Base-by-base conservation (phyloP, 2,113 vertebrate species). In the Xerus inauris region DNA sequence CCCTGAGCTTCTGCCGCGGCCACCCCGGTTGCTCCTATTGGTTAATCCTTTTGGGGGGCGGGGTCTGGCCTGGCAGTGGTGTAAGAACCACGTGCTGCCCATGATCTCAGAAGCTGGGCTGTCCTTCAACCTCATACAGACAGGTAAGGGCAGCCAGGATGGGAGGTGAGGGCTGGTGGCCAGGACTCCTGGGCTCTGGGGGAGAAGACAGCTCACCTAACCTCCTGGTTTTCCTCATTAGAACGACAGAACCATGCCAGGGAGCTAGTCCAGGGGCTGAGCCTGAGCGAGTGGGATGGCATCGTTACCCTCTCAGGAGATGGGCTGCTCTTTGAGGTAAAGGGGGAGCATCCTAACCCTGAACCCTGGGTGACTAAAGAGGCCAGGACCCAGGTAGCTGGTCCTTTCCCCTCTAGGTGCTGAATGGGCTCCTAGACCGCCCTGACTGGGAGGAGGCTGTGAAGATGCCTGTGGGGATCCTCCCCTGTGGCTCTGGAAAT, bases 101-200 rank as follows among this genome's bases (percentile, higher is more conserved):
- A 99, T 99, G 98, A 99, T 99, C 91, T 98, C 99, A 0, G 99
- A 99, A 96, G 99, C 99, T 0, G 99, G 99, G 95, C 99, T 99
- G 96, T 99, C 99, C 98, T 99, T 99, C 98, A 99, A 99, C 98
- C 99, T 99, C 96, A 99, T 99, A 97, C 99, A 99, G 97, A 99
- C 99, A 97, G 99, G 99, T 99, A 81, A 96, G 89, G 59, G 32
- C 0, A 2, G 40, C 11, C 14, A 11, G 71, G 47, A 10, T 12
- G 17, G 22, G 35, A 35, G 8, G 6, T 14, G 11, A n/a, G 16
- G 47, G 4, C 28, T 19, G 16, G 16, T 8, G 26, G 16, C 11
- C 1, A 5, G 75, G 54, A 42, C 17, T 62, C 35, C 3, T 1
- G 40, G 38, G 45, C 30, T 26, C 49, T 3, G 24, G 17, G 20